Base-by-base conservation (phyloP, 2,113 vertebrate genomes). In the Melanostigma gelatinosum region DNA sequence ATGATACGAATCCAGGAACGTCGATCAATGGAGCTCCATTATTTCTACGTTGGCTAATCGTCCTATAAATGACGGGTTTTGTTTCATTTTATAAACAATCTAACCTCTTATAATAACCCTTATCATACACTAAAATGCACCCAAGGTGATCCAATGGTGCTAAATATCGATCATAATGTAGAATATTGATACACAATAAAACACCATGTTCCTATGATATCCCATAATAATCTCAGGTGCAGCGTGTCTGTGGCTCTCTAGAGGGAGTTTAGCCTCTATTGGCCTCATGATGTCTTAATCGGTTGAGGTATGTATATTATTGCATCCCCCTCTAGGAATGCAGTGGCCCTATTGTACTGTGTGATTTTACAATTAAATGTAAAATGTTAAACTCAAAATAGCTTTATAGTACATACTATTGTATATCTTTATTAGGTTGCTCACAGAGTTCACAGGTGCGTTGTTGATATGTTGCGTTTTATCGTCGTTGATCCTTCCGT, bases 1-100 rank as follows among this genome's bases (percentile, higher is more conserved):
- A 36, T 8, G 40, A 67, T 38, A 44, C 34, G 16, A 4, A 71
- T 78, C 57, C 52, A 74, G 16, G 65, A 65, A 60, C 68, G 50
- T 70, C 72, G 58, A 44, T 75, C 54, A 29, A 46, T 75, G 65
- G 79, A 57, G 63, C 70, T 24, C 60, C 60, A 62, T 44, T 65
- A 44, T 65, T 24, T 24, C 6, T n/a, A 8, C 27, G 11, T 4
- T 55, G 9, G 54, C 54, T 55, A 12, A 13, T 16, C 3, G 40
- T 29, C 29, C 24, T 42, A 38, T 20, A 11, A 34, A 62, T 61
- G 18, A 38, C 16, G 22, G 29, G 8, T 1, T 13, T 7, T n/a
- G 6, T 63, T 18, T 63, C 48, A 36, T 38, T 58, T 22, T 20
- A 32, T 24, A 24, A 1, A 68, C 46, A 16, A 44, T 72, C 36